Evolutionary conservation across 2,888 invertebrate genomes (phyloP), one percentile per base, ranked within the genome.

Genomic region (Norana najaformis): DNA sequence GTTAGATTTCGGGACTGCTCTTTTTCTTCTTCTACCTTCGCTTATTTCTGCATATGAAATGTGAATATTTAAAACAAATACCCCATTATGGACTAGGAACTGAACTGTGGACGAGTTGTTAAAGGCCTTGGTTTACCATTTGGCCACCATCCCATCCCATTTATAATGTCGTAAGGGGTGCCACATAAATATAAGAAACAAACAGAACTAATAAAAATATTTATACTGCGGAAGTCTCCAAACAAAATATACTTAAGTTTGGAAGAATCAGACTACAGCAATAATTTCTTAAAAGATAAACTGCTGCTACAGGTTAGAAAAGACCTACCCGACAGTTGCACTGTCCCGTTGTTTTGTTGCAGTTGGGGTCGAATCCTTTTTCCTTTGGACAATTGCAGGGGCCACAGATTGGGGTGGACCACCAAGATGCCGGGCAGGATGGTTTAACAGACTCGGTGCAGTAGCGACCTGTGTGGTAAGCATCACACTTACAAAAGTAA

Each of bases 351-450:
- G 96, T 96, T 93, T 97, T 97, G 94, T 98, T 97, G 94, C 99
- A 99, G 93, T 97, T 97, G 0, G 98, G 97, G 94, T 98, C 97
- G 94, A 97, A 98, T 0, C 98, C 98, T 90, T 96, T 96, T 34
- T 96, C 96, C 0, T 96, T 96, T 93, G 97, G 97, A 94, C 99
- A 99, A 91, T 96, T 96, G 94, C 99, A 99, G 0, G 99, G 99
- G 0, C 98, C 99, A 95, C 99, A 99, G 13, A 98, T 97, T 0
- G 97, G 97, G 92, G 96, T 83, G 0, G 98, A 98, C 98, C 98
- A 98, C 98, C 98, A 99, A 35, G 97, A 97, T 0, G 97, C 96
- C 0, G 98, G 98, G 93, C 99, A 99, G 13, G 93, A 92, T 23
- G 92, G 92, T 37, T 92, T 92, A n/a, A 93, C 91, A 39, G 92